These are phyloP conservation scores for Melangyna quadrimaculata DNA, from an alignment of 2,888 invertebrate genomes.

Conservation along the genomic window DNA sequence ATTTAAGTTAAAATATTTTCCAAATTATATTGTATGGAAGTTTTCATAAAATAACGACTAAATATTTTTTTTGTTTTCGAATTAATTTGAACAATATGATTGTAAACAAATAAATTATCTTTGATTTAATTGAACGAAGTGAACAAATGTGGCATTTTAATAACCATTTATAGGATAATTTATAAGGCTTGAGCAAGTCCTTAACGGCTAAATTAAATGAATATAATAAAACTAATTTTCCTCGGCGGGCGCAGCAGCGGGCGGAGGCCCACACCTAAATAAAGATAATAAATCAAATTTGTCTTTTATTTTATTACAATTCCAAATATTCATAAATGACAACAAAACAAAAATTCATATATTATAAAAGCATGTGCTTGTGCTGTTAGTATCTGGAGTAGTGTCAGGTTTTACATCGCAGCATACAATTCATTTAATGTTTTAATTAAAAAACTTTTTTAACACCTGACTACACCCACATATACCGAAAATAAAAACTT, in stretches of 20 bases:
- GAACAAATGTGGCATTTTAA: neutral
- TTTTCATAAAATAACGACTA: no score
- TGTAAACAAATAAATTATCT: no score
- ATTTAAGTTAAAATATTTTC: no score
- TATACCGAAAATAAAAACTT: neutral
- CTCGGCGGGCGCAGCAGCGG: no score
- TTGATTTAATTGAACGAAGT: no score
- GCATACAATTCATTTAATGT: slow-evolving; percentile 6
- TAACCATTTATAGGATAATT: neutral
- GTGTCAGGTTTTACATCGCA: neutral
- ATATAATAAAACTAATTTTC: neutral
- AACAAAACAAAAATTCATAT: neutral
- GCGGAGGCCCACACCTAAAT: neutral
- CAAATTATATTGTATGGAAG: no score
- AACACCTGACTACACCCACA: no score
- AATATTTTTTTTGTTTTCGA: no score
- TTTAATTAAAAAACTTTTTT: slow-evolving; percentile 14
- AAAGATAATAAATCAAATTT: neutral
- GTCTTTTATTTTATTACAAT: neutral
- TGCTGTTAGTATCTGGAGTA: neutral
- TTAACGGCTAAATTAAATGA: neutral
- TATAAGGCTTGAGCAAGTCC: neutral
- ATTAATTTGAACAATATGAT: no score
- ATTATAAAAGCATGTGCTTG: neutral
- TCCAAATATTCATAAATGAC: neutral